Evolutionary conservation across 2,888 invertebrate genomes (phyloP), one percentile per base, ranked within the genome.

Genomic region (Mesorhabditis belari): DNA sequence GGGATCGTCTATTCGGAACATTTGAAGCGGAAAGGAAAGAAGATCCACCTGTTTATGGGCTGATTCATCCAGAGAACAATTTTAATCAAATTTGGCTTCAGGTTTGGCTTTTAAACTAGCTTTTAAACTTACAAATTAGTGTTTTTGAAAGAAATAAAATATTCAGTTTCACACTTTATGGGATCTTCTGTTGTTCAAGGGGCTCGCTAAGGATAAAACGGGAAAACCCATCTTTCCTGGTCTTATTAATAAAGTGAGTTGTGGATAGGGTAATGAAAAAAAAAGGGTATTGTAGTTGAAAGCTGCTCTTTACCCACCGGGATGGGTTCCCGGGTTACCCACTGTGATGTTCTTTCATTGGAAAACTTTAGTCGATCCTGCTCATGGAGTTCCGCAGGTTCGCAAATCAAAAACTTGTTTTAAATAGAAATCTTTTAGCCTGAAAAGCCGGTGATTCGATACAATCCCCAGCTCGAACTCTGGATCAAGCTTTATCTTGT

Each of bases 231-330:
- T 75, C 5, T 79, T 79, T 55, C 69, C 70, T 3, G 67, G 71
- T 9, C 19, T 68, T 21, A 12, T 63, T 5, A 71, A 78, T 49
- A 79, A 79, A 60, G 61, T 63, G 4, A 21, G 28, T n/a, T 3
- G 17, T 29, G 29, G 12, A 2, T 49, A 9, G n/a, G n/a, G 49
- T n/a, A 17, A 4, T 28, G 21, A 19, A 21, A 3, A 17, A 35
- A 0, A 5, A 23, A 1, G 1, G 2, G 21, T 54, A 26, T n/a
- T 55, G 55, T 49, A 65, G 65, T 71, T 91, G 21, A 86, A 85
- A 5, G 88, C 88, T 0, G 78, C 90, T 1, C 86, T 90, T 80
- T 90, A 88, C 83, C 92, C 92, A 0, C 92, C 92, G 0, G 91
- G 91, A 73, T 92, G 91, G 91, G 84, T 86, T 69, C 90, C 91